phyloP scores from a whole-genome alignment of 2,888 invertebrate species.

The Deroplatys truncata region DNA sequence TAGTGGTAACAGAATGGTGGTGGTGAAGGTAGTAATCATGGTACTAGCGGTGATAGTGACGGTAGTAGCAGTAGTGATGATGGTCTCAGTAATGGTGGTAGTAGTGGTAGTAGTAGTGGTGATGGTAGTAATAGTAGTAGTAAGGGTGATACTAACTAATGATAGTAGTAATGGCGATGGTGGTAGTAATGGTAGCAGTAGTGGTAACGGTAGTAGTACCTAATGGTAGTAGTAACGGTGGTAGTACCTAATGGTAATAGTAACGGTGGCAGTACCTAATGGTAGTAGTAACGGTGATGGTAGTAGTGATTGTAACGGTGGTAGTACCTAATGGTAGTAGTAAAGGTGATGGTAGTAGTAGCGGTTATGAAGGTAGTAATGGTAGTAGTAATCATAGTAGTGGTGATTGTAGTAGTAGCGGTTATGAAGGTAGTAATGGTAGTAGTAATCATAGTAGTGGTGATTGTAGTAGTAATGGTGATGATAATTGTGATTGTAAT shows the following conservation, averaged over 20 bases:
- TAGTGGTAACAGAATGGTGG: not conserved
- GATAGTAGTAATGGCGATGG: not conserved
- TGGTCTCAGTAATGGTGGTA: not conserved
- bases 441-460: not conserved
- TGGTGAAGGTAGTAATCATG: not conserved
- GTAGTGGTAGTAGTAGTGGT: not conserved
- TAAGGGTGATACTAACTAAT: not conserved
- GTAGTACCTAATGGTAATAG: not conserved
- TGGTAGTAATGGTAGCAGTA: not conserved
- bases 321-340: not conserved
- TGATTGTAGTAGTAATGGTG: not conserved
- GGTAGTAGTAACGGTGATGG: not conserved
- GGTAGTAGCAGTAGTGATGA: not conserved
- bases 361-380: too few relatives aligned
- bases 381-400: too few relatives aligned
- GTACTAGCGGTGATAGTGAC: not conserved
- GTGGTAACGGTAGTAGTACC: not conserved
- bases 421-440: not conserved
- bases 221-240: not conserved
- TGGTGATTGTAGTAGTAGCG: not conserved
- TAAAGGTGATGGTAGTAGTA: not conserved
- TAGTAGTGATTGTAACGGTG: not conserved
- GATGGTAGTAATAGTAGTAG: not conserved
- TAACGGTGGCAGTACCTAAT: not conserved
- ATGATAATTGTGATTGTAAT: not conserved